A percentile compares a stretch with the other conserved stretches of the same genome.
phyloP scores from a whole-genome alignment of 2,113 vertebrate species.

The Podarcis raffonei region DNA sequence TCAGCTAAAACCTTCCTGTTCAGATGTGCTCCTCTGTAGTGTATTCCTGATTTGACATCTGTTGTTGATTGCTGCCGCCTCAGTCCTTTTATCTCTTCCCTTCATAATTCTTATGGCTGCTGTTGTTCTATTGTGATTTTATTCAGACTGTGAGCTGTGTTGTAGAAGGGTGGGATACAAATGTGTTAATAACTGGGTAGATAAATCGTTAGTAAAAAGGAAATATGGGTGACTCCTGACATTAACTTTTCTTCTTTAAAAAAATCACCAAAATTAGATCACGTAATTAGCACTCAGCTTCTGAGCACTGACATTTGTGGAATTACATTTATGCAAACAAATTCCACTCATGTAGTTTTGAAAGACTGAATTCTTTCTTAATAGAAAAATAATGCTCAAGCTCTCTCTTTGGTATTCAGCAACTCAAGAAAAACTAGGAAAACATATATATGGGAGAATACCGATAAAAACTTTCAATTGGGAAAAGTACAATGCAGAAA shows the following conservation, averaged over 20 bases:
- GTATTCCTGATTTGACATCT: not conserved
- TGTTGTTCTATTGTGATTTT: not conserved
- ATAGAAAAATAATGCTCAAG: conserved; percentile 42
- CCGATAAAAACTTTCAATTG: conserved; percentile 19
- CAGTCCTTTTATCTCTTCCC: conserved; percentile 31
- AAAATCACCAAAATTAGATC: conserved; percentile 57
- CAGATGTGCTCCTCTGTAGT: not conserved
- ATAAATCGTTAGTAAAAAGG: not conserved
- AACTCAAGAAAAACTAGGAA: conserved; percentile 36
- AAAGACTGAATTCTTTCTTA: conserved; percentile 49
- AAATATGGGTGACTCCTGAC: not conserved
- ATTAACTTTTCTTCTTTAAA: conserved; percentile 25
- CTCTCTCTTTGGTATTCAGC: conserved; percentile 10
- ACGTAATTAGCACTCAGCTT: conserved; percentile 59
- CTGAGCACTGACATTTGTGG: conserved; percentile 51
- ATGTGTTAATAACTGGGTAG: not conserved
- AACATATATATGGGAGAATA: not conserved
- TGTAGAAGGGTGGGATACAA: not conserved
- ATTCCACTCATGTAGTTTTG: conserved; percentile 59
- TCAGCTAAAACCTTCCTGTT: not conserved
- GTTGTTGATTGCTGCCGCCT: conserved; percentile 6
- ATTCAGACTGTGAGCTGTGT: not conserved
- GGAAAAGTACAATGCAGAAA: not conserved
- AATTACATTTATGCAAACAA: conserved; percentile 63
- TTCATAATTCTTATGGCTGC: conserved; percentile 1